Percentiles rank a stretch among this genome's conserved stretches.
These are phyloP conservation scores for Onychorhynchus coronatus DNA, from an alignment of 2,113 vertebrate genomes.

Conservation along the genomic window DNA sequence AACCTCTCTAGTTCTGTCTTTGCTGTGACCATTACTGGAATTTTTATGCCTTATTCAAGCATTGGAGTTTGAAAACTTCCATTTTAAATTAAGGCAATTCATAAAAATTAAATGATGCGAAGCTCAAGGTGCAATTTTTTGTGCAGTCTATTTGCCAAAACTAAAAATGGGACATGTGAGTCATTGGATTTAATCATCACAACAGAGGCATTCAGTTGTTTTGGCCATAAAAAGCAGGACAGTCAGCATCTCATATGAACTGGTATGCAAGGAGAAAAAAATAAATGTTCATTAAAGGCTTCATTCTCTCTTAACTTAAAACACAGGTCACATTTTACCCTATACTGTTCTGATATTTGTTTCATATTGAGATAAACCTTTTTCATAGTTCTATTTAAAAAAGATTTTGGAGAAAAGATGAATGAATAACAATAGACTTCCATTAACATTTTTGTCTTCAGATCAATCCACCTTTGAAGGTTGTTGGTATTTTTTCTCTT, in stretches of 20 bases:
- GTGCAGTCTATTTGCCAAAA: not conserved
- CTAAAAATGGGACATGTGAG: not conserved
- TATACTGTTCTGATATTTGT: not conserved
- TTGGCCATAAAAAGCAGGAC: not conserved
- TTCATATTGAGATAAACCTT: not conserved
- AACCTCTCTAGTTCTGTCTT: not conserved
- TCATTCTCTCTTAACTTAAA: not conserved
- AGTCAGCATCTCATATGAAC: not conserved
- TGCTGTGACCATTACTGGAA: not conserved
- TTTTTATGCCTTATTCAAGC: not conserved
- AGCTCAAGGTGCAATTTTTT: not conserved
- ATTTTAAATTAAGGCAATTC: not conserved
- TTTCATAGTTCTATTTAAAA: not conserved
- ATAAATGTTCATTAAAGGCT: accelerated
- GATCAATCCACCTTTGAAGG: not conserved
- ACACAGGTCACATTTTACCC: not conserved
- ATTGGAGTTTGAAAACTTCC: not conserved
- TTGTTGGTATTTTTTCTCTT: not conserved
- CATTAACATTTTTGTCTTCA: not conserved
- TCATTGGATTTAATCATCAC: not conserved
- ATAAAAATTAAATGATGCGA: not conserved
- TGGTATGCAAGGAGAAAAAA: not conserved
- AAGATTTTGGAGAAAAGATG: not conserved
- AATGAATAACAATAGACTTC: not conserved
- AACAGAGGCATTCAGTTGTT: not conserved